Conservation (phyloP, 1,140 invertebrate species). For the Chymomyza costata region DNA sequence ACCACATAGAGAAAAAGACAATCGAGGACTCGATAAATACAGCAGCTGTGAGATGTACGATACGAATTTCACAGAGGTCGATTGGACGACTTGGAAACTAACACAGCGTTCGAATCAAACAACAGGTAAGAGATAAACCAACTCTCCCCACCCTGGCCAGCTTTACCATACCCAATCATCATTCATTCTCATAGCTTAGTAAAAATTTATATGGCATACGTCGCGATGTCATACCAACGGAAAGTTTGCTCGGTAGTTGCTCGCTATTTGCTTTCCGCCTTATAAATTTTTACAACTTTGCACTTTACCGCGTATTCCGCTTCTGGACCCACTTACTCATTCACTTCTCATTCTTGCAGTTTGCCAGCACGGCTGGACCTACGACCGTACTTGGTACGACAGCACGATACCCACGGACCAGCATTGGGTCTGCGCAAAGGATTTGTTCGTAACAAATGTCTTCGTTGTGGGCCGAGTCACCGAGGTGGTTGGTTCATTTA, state of each 20-base stretch:
- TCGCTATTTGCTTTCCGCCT: not conserved
- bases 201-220: no score
- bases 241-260: no score
- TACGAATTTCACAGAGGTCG: slow-evolving; percentile 59
- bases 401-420: slow-evolving; percentile 75
- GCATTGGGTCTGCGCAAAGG: slow-evolving; percentile 78
- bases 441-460: slow-evolving; percentile 76
- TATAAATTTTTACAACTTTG: slow-evolving; percentile 53
- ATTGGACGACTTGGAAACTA: slow-evolving; percentile 55
- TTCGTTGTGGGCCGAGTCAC: slow-evolving; percentile 76
- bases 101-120: slow-evolving; percentile 42
- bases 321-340: not conserved
- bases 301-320: slow-evolving; percentile 52
- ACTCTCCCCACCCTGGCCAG: no score
- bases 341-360: slow-evolving; percentile 48
- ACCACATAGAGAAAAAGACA: slow-evolving; percentile 51
- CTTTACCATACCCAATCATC: no score
- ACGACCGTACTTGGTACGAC: slow-evolving; percentile 77
- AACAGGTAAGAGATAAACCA: slow-evolving; percentile 40
- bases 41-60: slow-evolving; percentile 74
- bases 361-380: slow-evolving; percentile 77
- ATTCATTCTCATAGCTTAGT: no score
- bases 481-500: slow-evolving; percentile 77
- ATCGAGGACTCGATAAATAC: slow-evolving; percentile 49
- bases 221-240: no score